Percentiles rank a stretch among this genome's conserved stretches.
Conservation (phyloP, 2,797 vertebrate species). For the Fistularia commersonii region DNA sequence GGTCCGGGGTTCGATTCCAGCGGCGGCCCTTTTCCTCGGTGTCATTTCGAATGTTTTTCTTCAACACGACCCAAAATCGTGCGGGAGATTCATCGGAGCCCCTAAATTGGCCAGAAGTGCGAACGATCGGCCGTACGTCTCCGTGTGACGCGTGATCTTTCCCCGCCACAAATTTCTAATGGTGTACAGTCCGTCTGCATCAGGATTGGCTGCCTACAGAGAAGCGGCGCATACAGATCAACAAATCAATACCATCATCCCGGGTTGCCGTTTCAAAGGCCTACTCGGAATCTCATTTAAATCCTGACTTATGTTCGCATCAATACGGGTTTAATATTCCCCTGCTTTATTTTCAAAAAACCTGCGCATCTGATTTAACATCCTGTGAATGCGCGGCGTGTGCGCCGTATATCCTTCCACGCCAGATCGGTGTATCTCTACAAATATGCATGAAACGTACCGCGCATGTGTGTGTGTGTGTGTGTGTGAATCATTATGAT, state of each 20-base stretch:
- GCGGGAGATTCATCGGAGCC: too few relatives aligned
- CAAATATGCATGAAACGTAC: too few relatives aligned
- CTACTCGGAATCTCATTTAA: conserved; percentile 41
- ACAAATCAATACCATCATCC: conserved; percentile 47
- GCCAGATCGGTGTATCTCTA: background rate
- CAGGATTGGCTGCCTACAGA: too few relatives aligned
- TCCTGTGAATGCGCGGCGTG: conserved; percentile 1
- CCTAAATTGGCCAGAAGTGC: too few relatives aligned
- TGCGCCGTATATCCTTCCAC: background rate
- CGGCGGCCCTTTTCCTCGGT: too few relatives aligned
- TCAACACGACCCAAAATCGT: too few relatives aligned
- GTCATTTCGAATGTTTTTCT: too few relatives aligned
- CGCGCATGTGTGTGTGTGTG: background rate
- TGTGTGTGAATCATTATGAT: conserved; percentile 23
- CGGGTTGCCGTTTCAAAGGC: conserved; percentile 31
- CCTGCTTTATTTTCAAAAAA: conserved; percentile 21
- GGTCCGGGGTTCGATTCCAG: too few relatives aligned
- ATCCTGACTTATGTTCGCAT: conserved; percentile 31
- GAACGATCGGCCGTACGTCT: too few relatives aligned
- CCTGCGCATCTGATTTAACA: conserved; percentile 18
- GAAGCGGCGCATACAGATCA: background rate
- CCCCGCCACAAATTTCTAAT: too few relatives aligned
- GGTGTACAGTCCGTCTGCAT: too few relatives aligned
- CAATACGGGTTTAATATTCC: conserved; percentile 25
- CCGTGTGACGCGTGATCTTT: too few relatives aligned